Percentiles rank a stretch among this genome's conserved stretches.
Evolutionary conservation across 1,140 invertebrate species (phyloP).

Genomic region (Portunus trituberculatus): DNA sequence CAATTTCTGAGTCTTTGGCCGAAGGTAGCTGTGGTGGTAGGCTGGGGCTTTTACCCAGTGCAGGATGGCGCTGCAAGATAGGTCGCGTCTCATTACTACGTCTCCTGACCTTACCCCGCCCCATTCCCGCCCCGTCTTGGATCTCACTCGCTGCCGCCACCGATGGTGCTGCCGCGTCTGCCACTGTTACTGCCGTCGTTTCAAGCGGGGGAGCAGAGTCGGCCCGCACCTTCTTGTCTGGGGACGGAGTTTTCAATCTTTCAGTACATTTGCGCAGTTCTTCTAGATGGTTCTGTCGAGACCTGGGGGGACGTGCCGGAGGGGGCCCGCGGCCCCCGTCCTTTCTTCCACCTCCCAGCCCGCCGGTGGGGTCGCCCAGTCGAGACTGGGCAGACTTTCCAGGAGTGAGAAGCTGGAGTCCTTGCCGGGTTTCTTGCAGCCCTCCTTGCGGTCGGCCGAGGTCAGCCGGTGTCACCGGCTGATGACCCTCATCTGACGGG

Average conservation of each 20-base stretch:
- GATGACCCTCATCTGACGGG: constrained; percentile 62
- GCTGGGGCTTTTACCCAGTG: constrained; percentile 67
- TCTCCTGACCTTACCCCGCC: constrained; percentile 34
- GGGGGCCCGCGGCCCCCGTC: constrained; percentile 71
- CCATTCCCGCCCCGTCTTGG: constrained; percentile 36
- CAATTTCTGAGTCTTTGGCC: constrained; percentile 16
- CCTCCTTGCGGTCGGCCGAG: constrained; percentile 45
- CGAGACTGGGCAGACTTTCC: constrained; percentile 72
- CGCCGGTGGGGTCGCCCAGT: constrained; percentile 70
- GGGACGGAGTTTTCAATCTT: constrained; percentile 63
- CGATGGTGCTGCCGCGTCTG: not conserved
- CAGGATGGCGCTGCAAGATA: constrained; percentile 41
- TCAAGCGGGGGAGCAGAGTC: constrained; percentile 53
- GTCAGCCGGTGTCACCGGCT: constrained; percentile 51
- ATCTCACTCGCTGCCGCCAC: constrained; percentile 29
- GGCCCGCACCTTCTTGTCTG: constrained; percentile 55
- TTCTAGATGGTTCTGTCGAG: constrained; percentile 73
- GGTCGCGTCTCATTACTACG: constrained; percentile 48
- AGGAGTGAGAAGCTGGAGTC: constrained; percentile 55
- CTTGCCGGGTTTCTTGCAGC: constrained; percentile 36
- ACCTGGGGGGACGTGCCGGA: constrained; percentile 74
- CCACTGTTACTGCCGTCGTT: constrained; percentile 26
- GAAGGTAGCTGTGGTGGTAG: constrained; percentile 70
- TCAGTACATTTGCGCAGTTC: constrained; percentile 72
- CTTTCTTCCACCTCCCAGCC: constrained; percentile 75